A percentile compares a stretch with the other conserved stretches of the same genome.
phyloP scores from a whole-genome alignment of 1,140 invertebrate genomes.

The Neoseiulus cucumeris region DNA sequence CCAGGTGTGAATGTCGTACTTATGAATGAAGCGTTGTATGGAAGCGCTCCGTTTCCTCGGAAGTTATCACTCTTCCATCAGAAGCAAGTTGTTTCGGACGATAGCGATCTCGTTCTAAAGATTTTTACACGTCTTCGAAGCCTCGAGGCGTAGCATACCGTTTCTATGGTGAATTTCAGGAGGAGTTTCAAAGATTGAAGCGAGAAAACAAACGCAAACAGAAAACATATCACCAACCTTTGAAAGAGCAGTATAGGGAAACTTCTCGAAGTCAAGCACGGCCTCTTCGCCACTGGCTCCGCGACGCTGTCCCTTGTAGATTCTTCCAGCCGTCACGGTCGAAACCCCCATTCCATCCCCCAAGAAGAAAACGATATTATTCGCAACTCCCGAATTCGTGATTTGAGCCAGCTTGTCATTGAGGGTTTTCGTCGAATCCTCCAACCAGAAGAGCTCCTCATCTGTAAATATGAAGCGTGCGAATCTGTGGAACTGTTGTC shows the following conservation, averaged over 20 bases:
- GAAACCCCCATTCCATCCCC: constrained; percentile 85
- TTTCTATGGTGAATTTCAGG: too few relatives aligned
- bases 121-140: too few relatives aligned
- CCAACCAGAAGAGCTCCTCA: constrained; percentile 7
- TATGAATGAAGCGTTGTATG: too few relatives aligned
- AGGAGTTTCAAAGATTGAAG: too few relatives aligned
- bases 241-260: constrained; percentile 55
- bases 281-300: constrained; percentile 43
- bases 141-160: too few relatives aligned
- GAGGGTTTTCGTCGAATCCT: not conserved
- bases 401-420: constrained; percentile 2
- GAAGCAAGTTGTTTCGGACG: too few relatives aligned
- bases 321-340: constrained; percentile 60
- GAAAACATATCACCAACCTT: too few relatives aligned
- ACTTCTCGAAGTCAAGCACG: constrained; percentile 52
- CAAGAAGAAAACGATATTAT: constrained; percentile 73
- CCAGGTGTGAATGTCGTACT: too few relatives aligned
- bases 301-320: constrained; percentile 27
- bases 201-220: too few relatives aligned
- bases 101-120: too few relatives aligned
- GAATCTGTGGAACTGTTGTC: not conserved
- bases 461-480: not conserved
- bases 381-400: constrained; percentile 39
- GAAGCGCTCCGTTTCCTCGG: too few relatives aligned
- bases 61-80: too few relatives aligned